Percentiles rank a stretch among this genome's conserved stretches.
Evolutionary conservation across 2,113 vertebrate genomes (phyloP).

Genomic region (Meleagris gallopavo): DNA sequence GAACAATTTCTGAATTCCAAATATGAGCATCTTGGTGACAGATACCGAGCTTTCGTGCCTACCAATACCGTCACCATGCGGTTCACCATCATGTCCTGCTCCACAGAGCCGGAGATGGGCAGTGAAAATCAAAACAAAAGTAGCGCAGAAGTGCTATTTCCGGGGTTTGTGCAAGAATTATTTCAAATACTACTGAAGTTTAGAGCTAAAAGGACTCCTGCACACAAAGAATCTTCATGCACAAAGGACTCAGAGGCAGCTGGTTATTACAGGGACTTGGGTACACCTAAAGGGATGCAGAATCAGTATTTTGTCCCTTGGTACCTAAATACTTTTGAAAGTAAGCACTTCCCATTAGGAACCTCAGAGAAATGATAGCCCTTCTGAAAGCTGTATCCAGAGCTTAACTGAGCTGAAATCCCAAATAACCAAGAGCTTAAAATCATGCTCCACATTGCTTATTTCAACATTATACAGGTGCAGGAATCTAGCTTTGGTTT

Average conservation of each 20-base stretch:
- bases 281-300: not conserved
- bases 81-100: not conserved
- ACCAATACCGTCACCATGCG: not conserved
- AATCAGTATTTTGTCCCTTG: not conserved
- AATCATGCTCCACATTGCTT: not conserved
- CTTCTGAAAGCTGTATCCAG: conserved; percentile 19
- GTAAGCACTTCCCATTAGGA: not conserved
- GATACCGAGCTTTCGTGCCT: not conserved
- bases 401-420: conserved; percentile 27
- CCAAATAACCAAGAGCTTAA: not conserved
- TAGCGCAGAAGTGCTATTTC: not conserved
- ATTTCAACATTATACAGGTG: not conserved
- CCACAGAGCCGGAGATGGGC: not conserved
- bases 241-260: not conserved
- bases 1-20: conserved; percentile 53
- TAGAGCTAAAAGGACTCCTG: not conserved
- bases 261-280: not conserved
- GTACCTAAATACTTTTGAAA: not conserved
- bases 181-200: not conserved
- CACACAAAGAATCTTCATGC: not conserved
- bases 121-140: not conserved
- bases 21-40: not conserved
- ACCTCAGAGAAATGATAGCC: not conserved
- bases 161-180: not conserved
- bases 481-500: not conserved